A percentile compares a stretch with the other conserved stretches of the same genome.
Evolutionary conservation across 1,140 invertebrate species (phyloP).

Genomic region (Babylonia areolata): DNA sequence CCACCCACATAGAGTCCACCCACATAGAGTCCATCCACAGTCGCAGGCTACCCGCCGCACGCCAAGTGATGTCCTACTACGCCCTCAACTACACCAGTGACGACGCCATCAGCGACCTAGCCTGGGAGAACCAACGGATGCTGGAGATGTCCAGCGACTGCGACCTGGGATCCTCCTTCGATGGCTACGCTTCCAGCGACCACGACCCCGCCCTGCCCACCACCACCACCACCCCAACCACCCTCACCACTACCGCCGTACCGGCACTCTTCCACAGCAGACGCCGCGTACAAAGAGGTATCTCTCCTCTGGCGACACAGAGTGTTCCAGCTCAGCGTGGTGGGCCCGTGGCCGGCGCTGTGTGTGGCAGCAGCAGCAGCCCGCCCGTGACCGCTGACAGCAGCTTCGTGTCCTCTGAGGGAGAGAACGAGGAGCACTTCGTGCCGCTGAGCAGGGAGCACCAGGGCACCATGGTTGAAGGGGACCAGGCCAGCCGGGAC

Average conservation of each 20-base stretch:
- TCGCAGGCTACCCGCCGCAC: neutral
- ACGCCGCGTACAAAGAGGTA: neutral
- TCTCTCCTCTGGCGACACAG: neutral
- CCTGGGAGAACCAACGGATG: constrained; percentile 17
- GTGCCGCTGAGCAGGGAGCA: constrained; percentile 12
- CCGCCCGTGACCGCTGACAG: too few relatives aligned
- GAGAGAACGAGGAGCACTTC: constrained; percentile 7
- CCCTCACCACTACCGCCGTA: neutral
- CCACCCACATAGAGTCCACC: neutral
- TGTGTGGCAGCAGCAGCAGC: too few relatives aligned
- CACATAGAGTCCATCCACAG: constrained; percentile 5
- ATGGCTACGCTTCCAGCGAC: neutral
- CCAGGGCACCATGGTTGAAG: neutral
- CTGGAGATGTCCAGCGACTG: constrained; percentile 19
- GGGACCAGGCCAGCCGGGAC: neutral
- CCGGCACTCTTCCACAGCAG: too few relatives aligned
- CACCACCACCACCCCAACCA: too few relatives aligned
- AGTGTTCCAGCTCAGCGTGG: neutral
- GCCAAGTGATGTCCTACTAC: neutral
- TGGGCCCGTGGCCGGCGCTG: too few relatives aligned
- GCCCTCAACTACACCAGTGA: constrained; percentile 19
- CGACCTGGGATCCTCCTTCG: constrained; percentile 6
- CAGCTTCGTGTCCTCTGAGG: neutral
- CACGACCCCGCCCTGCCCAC: neutral
- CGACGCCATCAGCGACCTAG: constrained; percentile 24